phyloP scores from a whole-genome alignment of 2,797 vertebrate genomes.

The Manis javanica region DNA sequence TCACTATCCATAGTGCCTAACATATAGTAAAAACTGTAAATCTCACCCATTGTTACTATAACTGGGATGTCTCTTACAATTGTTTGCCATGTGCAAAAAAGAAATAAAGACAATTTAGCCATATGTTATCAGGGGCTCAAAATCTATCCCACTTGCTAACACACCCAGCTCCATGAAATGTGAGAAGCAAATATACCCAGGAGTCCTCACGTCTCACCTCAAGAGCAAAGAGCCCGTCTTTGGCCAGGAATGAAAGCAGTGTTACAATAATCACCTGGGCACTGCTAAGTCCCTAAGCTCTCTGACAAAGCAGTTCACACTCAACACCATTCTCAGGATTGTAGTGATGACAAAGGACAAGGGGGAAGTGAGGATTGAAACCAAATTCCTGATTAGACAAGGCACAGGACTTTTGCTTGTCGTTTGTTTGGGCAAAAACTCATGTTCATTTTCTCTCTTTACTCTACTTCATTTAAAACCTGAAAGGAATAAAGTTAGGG shows the following conservation, averaged over 20 bases:
- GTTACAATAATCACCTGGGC: neutral
- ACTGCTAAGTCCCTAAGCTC: neutral
- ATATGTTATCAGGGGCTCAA: neutral
- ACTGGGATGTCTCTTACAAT: neutral
- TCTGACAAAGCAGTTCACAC: neutral
- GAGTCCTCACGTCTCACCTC: neutral
- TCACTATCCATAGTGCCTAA: neutral
- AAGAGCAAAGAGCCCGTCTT: neutral
- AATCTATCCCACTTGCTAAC: neutral
- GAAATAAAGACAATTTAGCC: neutral
- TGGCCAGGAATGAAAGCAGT: neutral
- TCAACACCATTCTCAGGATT: neutral
- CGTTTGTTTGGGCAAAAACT: neutral
- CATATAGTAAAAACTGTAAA: neutral
- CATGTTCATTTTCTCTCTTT: neutral
- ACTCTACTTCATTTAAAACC: conserved; percentile 4
- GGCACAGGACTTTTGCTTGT: neutral
- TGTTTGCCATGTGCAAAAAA: neutral
- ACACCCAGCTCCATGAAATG: neutral
- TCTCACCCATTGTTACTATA: neutral
- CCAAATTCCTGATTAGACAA: neutral
- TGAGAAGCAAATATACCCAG: neutral
- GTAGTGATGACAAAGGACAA: neutral
- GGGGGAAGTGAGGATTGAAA: neutral
- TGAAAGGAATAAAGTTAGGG: neutral